Base-by-base conservation (phyloP, 2,797 vertebrate genomes). In the Lophotriccus pileatus region DNA sequence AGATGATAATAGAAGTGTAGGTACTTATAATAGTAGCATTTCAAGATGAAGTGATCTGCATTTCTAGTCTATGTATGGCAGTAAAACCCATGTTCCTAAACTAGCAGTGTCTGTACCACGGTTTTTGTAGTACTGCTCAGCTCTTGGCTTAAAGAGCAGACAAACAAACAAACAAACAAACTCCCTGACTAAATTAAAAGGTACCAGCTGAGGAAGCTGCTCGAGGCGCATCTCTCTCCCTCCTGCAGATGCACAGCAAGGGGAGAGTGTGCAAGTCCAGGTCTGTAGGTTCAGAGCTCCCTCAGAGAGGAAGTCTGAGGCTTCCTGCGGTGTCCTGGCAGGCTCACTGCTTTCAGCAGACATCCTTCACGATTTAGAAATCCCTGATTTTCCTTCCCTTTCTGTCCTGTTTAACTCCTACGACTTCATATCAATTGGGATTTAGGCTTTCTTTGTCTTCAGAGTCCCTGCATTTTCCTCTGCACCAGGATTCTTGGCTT, bases 321-420 rank as follows among this genome's bases (percentile, higher is more conserved):
- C 69, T 78, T 95, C 80, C 83, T 94, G 88, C 11, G 7, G 67
- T 84, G 90, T 88, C 85, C 83, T 96, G 92, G 95, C 90, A 92
- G 70, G 46, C 59, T 70, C 80, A 25, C 46, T 4, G 7, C 49
- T 87, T 94, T 87, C 76, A 78, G 59, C 62, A 78, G 67, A 84
- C 49, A 44, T 37, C 36, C 66, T 76, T 85, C 49, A 66, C 30
- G 8, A 70, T 63, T 93, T 56, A 84, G 63, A 90, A 90, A 60
- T 16, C 25, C 62, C 27, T 78, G 66, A 56, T 83, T 85, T 78
- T 87, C n/a, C 62, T 91, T 80, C 59, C 47, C 68, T 90, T 92
- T 95, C 73, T 87, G 24, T 83, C 89, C 44, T 80, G 24, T 66
- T 68, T 74, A 53, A 68, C 86, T 89, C 75, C 72, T 89, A 34